A percentile compares a stretch with the other conserved stretches of the same genome.
Conservation (phyloP, 2,797 vertebrate genomes). For the Falco concolor region DNA sequence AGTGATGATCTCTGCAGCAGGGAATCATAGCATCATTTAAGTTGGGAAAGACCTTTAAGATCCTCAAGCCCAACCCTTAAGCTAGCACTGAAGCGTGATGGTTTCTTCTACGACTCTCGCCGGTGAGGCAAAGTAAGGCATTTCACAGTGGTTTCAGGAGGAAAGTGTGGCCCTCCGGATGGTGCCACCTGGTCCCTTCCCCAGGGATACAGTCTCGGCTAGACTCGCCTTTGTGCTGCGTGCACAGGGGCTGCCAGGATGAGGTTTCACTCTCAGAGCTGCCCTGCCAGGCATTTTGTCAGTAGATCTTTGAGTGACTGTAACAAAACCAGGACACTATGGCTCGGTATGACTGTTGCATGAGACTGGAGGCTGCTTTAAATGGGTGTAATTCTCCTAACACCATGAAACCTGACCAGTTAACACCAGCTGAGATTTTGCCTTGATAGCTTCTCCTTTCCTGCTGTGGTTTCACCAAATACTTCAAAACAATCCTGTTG, state of each 20-base stretch:
- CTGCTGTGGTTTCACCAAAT: background rate
- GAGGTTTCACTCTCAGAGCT: background rate
- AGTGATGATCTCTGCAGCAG: accelerated
- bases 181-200: background rate
- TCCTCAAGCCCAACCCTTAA: no score
- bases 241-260: background rate
- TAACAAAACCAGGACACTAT: background rate
- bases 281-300: background rate
- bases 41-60: no score
- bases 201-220: accelerated
- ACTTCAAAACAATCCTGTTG: background rate
- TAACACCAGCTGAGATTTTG: background rate
- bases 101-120: background rate
- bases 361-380: background rate
- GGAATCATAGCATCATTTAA: background rate
- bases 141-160: background rate
- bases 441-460: background rate
- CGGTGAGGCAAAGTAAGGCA: background rate
- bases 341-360: background rate
- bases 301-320: background rate
- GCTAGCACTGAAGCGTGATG: no score
- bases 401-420: background rate
- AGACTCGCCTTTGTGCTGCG: background rate
- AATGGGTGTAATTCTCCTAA: background rate
- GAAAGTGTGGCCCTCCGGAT: background rate